phyloP scores from a whole-genome alignment of 2,888 invertebrate species.

The Hetaerina titia region DNA sequence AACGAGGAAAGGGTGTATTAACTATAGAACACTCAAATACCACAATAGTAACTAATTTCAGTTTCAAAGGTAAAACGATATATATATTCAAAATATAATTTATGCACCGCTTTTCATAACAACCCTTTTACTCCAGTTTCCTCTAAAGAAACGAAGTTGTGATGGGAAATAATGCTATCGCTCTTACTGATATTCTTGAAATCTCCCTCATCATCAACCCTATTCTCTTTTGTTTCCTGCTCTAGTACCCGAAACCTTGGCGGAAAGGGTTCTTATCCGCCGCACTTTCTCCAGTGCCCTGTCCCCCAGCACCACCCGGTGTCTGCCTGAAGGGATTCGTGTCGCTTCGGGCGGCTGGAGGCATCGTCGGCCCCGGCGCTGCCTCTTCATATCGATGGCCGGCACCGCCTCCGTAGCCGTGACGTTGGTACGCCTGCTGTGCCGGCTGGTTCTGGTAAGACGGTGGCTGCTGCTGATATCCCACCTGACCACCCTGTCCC shows the following conservation, averaged over 20 bases:
- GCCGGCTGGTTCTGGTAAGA: conserved; percentile 71
- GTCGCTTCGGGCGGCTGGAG: conserved; percentile 34
- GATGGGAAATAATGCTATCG: background rate
- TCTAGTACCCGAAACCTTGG: conserved; percentile 81
- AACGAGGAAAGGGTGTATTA: background rate
- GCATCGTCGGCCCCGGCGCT: conserved; percentile 75
- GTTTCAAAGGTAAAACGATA: background rate
- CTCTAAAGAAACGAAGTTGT: background rate
- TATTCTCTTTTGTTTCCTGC: background rate
- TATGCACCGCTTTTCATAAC: background rate
- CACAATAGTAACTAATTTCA: background rate
- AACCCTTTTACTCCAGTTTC: background rate
- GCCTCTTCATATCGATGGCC: conserved; percentile 60
- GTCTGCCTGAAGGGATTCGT: conserved; percentile 66
- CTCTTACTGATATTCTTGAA: background rate
- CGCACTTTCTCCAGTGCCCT: conserved; percentile 74
- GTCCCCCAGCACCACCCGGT: background rate
- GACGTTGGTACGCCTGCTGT: conserved; percentile 72
- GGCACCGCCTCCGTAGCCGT: conserved; percentile 74
- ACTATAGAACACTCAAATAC: background rate
- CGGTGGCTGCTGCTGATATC: conserved; percentile 72
- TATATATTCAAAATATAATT: conserved; percentile 17
- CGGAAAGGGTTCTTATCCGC: conserved; percentile 87
- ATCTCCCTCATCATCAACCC: background rate
- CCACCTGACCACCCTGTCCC: conserved; percentile 75